Percentiles rank a stretch among this genome's conserved stretches.
Evolutionary conservation across 2,113 vertebrate genomes (phyloP).

Genomic region (Neolamprologus sp.): DNA sequence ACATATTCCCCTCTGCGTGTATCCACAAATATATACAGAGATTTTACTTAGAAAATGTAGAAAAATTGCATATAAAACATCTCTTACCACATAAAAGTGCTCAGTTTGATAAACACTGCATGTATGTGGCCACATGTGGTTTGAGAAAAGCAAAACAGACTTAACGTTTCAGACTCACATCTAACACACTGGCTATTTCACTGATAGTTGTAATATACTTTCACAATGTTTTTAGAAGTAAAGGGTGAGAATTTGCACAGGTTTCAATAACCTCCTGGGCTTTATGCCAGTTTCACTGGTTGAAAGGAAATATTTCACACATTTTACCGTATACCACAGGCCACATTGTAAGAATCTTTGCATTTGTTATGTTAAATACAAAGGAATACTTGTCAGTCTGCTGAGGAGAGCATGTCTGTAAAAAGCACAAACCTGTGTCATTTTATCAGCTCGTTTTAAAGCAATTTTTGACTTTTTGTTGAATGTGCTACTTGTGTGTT

Average conservation of each 20-base stretch:
- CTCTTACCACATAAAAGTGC: conserved; percentile 14
- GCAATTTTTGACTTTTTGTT: neutral
- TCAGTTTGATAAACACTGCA: conserved; percentile 38
- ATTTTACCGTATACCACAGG: neutral
- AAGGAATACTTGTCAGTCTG: neutral
- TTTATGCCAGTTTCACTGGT: neutral
- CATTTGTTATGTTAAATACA: neutral
- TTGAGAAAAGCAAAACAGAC: neutral
- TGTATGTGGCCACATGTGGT: neutral
- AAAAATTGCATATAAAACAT: conserved; percentile 58
- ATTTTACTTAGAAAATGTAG: conserved; percentile 30
- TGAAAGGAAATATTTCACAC: neutral
- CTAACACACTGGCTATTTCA: neutral
- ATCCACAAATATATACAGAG: conserved; percentile 12
- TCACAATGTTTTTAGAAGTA: neutral
- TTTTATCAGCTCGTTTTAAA: neutral
- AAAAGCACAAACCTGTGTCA: neutral
- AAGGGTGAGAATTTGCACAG: neutral
- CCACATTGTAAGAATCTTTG: neutral
- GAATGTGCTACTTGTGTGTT: neutral
- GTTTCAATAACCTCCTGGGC: neutral
- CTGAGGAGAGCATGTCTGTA: neutral
- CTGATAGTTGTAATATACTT: neutral
- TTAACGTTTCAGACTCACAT: neutral
- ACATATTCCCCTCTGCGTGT: neutral